A percentile compares a stretch with the other conserved stretches of the same genome.
These are phyloP conservation scores for Noctua comes DNA, from an alignment of 2,888 invertebrate genomes.

Conservation along the genomic window DNA sequence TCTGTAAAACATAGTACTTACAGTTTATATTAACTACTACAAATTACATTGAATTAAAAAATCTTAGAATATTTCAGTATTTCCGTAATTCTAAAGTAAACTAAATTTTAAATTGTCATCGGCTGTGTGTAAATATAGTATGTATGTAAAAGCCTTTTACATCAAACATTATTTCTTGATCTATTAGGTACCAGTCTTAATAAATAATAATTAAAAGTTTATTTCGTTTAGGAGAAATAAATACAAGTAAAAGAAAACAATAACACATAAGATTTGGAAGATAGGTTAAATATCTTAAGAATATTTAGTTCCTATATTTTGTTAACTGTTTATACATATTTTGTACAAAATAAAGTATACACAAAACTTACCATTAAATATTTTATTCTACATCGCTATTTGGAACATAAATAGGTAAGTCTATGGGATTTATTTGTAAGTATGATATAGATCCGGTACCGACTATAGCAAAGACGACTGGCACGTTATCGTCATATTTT, in stretches of 20 bases:
- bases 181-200: conserved; percentile 23
- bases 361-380: conserved; percentile 24
- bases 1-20: neutral
- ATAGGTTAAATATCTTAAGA: neutral
- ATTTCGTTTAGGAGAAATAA: conserved; percentile 7
- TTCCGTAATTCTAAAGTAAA: neutral
- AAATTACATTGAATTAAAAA: neutral
- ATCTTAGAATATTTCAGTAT: neutral
- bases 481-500: conserved; percentile 78
- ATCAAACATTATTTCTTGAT: neutral
- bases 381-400: conserved; percentile 64
- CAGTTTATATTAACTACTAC: neutral
- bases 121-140: neutral
- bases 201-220: conserved; percentile 6
- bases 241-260: conserved; percentile 1
- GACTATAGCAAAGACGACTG: conserved; percentile 85
- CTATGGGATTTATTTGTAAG: conserved; percentile 81
- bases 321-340: conserved; percentile 1
- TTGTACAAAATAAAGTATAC: conserved; percentile 26
- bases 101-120: neutral
- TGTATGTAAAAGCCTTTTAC: neutral
- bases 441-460: conserved; percentile 84
- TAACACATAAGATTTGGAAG: neutral
- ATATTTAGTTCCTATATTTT: conserved; percentile 17
- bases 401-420: conserved; percentile 79